Conservation (phyloP, 2,113 vertebrate genomes). For the Phalacrocorax pelagicus region DNA sequence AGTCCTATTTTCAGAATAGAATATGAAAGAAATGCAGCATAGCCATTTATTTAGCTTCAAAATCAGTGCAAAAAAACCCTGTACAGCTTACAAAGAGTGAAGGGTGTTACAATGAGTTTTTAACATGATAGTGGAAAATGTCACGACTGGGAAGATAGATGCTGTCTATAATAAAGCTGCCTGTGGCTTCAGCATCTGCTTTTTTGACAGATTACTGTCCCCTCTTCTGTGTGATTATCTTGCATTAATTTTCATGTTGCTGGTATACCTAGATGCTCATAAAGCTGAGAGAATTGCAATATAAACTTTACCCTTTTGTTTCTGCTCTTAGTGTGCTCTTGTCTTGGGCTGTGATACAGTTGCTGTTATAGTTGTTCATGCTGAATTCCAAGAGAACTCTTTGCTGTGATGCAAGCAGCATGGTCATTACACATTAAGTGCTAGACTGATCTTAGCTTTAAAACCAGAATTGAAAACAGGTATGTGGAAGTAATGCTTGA, state of each 20-base stretch:
- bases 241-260: neutral
- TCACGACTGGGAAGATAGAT: neutral
- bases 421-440: neutral
- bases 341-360: neutral
- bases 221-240: neutral
- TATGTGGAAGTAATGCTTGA: neutral
- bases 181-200: neutral
- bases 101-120: neutral
- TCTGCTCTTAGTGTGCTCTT: neutral
- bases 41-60: neutral
- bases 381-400: neutral
- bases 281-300: neutral
- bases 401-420: neutral
- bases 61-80: neutral
- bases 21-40: neutral
- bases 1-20: neutral
- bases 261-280: neutral
- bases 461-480: neutral
- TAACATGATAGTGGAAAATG: neutral
- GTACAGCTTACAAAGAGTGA: neutral
- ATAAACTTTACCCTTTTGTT: neutral
- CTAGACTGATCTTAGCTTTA: neutral
- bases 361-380: neutral
- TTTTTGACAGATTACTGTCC: neutral
- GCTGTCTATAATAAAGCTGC: neutral